Percentiles rank a stretch among this genome's conserved stretches.
Conservation (phyloP, 1,140 invertebrate species). For the Scylla paramamosain region DNA sequence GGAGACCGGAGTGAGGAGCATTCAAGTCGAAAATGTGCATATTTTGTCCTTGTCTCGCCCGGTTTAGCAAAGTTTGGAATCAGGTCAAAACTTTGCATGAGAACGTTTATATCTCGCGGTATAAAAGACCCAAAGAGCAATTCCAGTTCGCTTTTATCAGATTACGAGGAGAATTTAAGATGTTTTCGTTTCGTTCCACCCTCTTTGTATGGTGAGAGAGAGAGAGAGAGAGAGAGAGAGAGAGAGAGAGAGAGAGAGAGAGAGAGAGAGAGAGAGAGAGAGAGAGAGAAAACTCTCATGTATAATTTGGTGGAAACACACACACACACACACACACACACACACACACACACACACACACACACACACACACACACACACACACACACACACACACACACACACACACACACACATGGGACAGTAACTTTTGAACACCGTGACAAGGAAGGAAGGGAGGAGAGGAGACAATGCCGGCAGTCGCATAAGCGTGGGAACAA, state of each 20-base stretch:
- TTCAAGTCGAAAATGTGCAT: background rate
- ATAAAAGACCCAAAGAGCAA: background rate
- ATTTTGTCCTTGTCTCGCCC: background rate
- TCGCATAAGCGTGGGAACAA: too few species aligned
- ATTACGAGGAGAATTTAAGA: background rate
- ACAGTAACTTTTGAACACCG: too few species aligned
- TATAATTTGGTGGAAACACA: too few species aligned
- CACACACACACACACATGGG: too few species aligned
- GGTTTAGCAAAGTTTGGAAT: slow-evolving; percentile 13
- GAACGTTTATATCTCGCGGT: background rate
- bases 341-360: too few species aligned
- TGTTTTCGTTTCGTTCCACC: background rate
- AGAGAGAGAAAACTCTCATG: background rate
- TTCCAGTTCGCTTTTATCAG: background rate
- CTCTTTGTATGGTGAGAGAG: background rate
- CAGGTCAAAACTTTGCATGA: background rate
- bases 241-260: slow-evolving; percentile 14
- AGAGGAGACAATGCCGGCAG: too few species aligned
- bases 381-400: too few species aligned
- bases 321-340: too few species aligned
- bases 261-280: background rate
- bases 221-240: slow-evolving; percentile 20
- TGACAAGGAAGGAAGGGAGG: too few species aligned
- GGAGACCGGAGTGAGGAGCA: background rate
- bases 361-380: too few species aligned